A percentile compares a stretch with the other conserved stretches of the same genome.
Evolutionary conservation across 2,113 vertebrate species (phyloP).

Genomic region (Macaca fascicularis): T2T-MFA8v1.1 NC_088389.1:51354001-51354500

Average conservation of each 20-base stretch:
- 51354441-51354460: not conserved
- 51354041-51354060: constrained; percentile 66
- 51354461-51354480: not conserved
- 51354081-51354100: constrained; percentile 77
- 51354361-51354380: not conserved
- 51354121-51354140: constrained; percentile 66
- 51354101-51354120: constrained; percentile 75
- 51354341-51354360: not conserved
- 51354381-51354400: not conserved
- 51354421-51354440: not conserved
- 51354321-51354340: not conserved
- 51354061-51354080: constrained; percentile 58
- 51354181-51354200: constrained; percentile 65
- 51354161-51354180: constrained; percentile 65
- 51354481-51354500: constrained; percentile 51
- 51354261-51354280: not conserved
- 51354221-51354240: not conserved
- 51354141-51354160: not conserved
- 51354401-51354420: not conserved
- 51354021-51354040: constrained; percentile 64
- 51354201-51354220: constrained; percentile 52
- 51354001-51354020: constrained; percentile 62
- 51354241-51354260: not conserved
- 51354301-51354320: not conserved
- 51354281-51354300: not conserved